Evolutionary conservation across 2,113 vertebrate genomes (phyloP).

Genomic region (Tapirus terrestris): DNA sequence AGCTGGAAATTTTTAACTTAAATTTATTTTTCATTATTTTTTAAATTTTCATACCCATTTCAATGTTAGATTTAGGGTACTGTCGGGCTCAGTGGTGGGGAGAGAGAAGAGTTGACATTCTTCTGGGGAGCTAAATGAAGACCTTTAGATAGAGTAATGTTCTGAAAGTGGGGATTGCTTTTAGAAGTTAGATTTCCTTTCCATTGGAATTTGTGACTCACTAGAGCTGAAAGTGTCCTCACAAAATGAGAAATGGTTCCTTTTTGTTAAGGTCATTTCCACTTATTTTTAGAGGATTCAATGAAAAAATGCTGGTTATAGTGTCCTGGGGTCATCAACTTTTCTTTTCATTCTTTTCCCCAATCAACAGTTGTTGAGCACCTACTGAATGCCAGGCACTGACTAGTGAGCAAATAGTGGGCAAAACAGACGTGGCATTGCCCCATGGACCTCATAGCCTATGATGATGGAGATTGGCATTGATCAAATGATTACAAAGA

Average conservation of each 20-base stretch:
- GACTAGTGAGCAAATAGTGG: constrained; percentile 30
- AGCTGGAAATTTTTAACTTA: neutral
- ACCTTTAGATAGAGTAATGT: neutral
- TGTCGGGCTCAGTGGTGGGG: neutral
- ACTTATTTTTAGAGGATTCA: constrained; percentile 49
- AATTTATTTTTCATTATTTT: constrained; percentile 23
- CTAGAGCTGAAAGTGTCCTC: constrained; percentile 10
- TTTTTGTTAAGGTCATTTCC: neutral
- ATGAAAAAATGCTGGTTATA: neutral
- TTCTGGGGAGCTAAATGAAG: constrained; percentile 11
- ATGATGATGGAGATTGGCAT: neutral
- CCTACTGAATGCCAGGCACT: neutral
- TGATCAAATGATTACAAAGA: neutral
- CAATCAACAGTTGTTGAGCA: constrained; percentile 25
- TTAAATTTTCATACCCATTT: neutral
- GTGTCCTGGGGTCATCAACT: neutral
- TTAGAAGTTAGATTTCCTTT: constrained; percentile 13
- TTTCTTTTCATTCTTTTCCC: neutral
- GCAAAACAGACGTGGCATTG: neutral
- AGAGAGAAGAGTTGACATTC: neutral
- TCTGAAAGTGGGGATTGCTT: constrained; percentile 39
- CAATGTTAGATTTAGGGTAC: constrained; percentile 12
- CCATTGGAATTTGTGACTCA: constrained; percentile 26
- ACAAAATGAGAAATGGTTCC: neutral
- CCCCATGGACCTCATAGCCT: neutral